Percentiles rank a stretch among this genome's conserved stretches.
These are phyloP conservation scores for Triplophysa dalaica DNA, from an alignment of 2,113 vertebrate species.

Conservation along the genomic window DNA sequence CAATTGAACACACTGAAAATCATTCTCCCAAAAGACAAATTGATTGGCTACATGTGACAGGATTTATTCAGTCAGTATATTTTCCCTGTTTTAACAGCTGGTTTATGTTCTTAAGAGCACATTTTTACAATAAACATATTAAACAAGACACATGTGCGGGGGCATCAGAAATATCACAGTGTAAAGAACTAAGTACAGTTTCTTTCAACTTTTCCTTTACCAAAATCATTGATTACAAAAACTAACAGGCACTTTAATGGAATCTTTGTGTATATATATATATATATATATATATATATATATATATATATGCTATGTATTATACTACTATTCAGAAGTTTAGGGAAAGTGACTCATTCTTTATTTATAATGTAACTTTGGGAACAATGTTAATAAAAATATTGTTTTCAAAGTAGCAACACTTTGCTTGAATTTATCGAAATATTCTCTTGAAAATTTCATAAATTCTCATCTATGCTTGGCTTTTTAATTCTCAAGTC, in stretches of 20 bases:
- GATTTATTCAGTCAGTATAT: neutral
- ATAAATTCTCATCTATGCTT: too few relatives aligned
- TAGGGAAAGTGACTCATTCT: too few relatives aligned
- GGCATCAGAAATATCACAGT: slow-evolving; percentile 1
- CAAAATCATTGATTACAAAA: neutral
- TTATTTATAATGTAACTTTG: too few relatives aligned
- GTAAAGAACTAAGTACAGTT: neutral
- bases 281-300: too few relatives aligned
- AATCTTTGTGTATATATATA: neutral
- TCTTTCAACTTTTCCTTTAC: neutral
- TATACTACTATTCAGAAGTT: too few relatives aligned
- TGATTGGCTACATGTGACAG: neutral
- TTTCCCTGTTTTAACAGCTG: neutral
- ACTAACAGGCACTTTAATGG: slow-evolving; percentile 2
- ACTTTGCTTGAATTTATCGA: too few relatives aligned
- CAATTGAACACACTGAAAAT: neutral
- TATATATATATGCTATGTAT: neutral
- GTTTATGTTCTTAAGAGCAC: neutral
- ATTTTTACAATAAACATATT: neutral
- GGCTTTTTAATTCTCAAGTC: too few relatives aligned
- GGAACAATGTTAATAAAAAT: too few relatives aligned
- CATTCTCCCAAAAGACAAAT: neutral
- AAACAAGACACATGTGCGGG: neutral
- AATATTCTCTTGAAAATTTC: too few relatives aligned
- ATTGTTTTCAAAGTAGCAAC: too few relatives aligned